Base-by-base conservation (phyloP, 2,888 invertebrate species). In the Latheticus oryzae region DNA sequence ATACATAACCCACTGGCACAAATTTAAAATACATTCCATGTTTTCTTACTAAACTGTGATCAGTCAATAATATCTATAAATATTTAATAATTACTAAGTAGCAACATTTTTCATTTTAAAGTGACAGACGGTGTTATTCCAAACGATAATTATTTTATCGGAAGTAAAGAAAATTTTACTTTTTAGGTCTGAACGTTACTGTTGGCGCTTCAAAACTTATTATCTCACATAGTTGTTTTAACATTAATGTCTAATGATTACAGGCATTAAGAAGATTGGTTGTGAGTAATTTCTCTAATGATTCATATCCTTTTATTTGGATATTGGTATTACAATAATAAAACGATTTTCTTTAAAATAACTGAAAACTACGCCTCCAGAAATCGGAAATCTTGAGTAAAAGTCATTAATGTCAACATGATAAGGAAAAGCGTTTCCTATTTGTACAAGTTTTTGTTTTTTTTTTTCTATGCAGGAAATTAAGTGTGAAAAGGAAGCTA, bases 1-100 rank as follows among this genome's bases (percentile, higher is more conserved):
- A 43, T 45, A 45, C 45, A 45, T 45, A 45, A 54, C 54, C 54
- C 28, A 54, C 54, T 54, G 24, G 54, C 45, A 45, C 28, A 33
- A 42, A 52, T 52, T 30, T 24, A 32, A 30, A 52, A 32, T 13
- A 13, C 21, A 19, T 21, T 33, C 23, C 17, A n/a, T 32, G 17
- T 15, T 28, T 43, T 43, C 7, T 16, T 15, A n/a, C 28, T 26
- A 13, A 15, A 42, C n/a, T n/a, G n/a, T n/a, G n/a, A n/a, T n/a
- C n/a, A 26, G 11, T 19, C 8, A 37, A 37, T 37, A 37, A 37
- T 37, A 1, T 12, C 23, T 23, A 5, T 12, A 38, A 38, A 38
- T 23, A 12, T 38, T 38, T 21, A 38, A 16, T 3, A 12, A 26
- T 7, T 7, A n/a, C 7, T 21, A 21, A 21, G 7, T 5, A n/a